Evolutionary conservation across 2,888 invertebrate species (phyloP).

Genomic region (Tipula helvola): DNA sequence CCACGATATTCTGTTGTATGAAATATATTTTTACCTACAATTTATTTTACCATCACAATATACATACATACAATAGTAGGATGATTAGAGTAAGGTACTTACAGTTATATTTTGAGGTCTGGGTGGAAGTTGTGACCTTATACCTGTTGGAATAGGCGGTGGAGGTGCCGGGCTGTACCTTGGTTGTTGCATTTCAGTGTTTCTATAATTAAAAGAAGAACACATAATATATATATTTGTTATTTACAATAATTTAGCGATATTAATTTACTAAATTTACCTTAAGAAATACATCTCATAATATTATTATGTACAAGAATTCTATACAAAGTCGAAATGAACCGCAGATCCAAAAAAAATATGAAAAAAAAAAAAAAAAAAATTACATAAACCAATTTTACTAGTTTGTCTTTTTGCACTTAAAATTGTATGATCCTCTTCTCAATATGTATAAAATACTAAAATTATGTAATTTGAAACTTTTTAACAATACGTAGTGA

Average conservation of each 20-base stretch:
- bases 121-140: neutral
- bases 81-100: neutral
- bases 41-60: neutral
- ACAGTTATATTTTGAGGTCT: neutral
- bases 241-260: neutral
- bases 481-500: neutral
- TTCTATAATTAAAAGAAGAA: neutral
- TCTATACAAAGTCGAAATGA: neutral
- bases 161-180: constrained; percentile 8
- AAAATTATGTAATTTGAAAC: neutral
- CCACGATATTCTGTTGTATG: neutral
- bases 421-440: neutral
- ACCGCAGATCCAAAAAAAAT: neutral
- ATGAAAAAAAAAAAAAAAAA: neutral
- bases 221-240: neutral
- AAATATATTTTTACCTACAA: neutral
- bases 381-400: neutral
- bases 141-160: neutral
- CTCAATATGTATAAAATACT: neutral
- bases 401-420: neutral
- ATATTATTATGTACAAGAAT: neutral
- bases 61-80: neutral
- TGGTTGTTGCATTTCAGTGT: constrained; percentile 8
- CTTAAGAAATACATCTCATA: neutral
- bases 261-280: neutral